Evolutionary conservation across 2,888 invertebrate genomes (phyloP).

Genomic region (Anaspis maculata): DNA sequence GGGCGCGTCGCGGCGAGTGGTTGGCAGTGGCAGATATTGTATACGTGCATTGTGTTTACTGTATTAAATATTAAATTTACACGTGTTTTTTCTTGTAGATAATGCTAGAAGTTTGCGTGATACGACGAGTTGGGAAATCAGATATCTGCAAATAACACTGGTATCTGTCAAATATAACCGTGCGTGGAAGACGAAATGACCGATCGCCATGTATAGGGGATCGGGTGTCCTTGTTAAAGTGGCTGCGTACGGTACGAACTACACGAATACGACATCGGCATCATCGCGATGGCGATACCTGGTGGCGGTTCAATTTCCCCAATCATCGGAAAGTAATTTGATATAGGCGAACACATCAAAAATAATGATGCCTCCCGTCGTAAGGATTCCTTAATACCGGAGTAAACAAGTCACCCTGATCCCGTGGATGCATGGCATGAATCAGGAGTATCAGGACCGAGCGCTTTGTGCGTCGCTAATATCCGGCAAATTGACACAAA

Average conservation of each 20-base stretch:
- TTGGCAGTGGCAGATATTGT: too few relatives aligned
- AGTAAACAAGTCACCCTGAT: constrained; percentile 32
- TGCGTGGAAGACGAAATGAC: constrained; percentile 29
- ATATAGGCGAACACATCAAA: constrained; percentile 36
- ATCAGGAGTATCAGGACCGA: constrained; percentile 29
- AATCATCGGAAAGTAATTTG: constrained; percentile 41
- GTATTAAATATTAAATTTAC: too few relatives aligned
- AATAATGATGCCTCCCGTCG: constrained; percentile 38
- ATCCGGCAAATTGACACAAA: constrained; percentile 39
- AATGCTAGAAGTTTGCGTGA: too few relatives aligned
- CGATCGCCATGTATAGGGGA: constrained; percentile 27
- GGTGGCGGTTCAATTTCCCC: constrained; percentile 31
- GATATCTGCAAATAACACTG: constrained; percentile 19
- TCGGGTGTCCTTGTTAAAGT: constrained; percentile 36
- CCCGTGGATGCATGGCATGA: constrained; percentile 22
- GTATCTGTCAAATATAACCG: constrained; percentile 19
- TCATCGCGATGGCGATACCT: constrained; percentile 33
- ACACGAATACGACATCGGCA: too few relatives aligned
- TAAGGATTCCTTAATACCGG: constrained; percentile 35
- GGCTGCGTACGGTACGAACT: too few relatives aligned
- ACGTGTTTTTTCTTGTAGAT: too few relatives aligned
- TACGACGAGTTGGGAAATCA: too few relatives aligned
- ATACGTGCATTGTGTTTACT: too few relatives aligned
- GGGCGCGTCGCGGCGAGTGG: too few relatives aligned
- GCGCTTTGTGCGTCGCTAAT: constrained; percentile 31